Evolutionary conservation across 2,797 vertebrate genomes (phyloP).

Genomic region (Mallotus villosus): DNA sequence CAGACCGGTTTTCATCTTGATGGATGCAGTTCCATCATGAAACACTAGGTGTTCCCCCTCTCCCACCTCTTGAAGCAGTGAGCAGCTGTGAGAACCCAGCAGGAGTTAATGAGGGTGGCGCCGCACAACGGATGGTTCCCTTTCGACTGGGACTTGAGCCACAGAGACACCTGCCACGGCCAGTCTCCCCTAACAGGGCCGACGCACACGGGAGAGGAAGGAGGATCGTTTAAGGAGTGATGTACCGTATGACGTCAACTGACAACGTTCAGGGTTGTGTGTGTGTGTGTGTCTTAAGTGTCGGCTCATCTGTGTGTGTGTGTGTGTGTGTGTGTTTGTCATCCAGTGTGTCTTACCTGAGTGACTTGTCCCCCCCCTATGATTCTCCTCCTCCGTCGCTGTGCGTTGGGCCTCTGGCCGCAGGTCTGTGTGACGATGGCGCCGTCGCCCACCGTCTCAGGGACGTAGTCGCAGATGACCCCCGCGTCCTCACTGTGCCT

Average conservation of each 20-base stretch:
- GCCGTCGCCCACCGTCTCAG: slow-evolving; percentile 64
- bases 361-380: slow-evolving; percentile 85
- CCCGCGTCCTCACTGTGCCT: slow-evolving; percentile 83
- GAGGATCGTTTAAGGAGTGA: not conserved
- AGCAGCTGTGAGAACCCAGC: slow-evolving; percentile 87
- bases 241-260: not conserved
- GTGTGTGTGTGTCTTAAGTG: not conserved
- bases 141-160: slow-evolving; percentile 78
- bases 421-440: slow-evolving; percentile 53
- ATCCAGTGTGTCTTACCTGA: slow-evolving; percentile 67
- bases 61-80: slow-evolving; percentile 89
- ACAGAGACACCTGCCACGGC: slow-evolving; percentile 77
- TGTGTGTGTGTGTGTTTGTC: not conserved
- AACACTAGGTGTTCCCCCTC: slow-evolving; percentile 42
- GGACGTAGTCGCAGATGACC: slow-evolving; percentile 82
- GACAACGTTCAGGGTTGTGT: not conserved
- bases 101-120: slow-evolving; percentile 82
- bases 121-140: slow-evolving; percentile 83
- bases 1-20: not conserved
- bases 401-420: slow-evolving; percentile 64
- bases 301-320: not conserved
- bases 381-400: slow-evolving; percentile 80
- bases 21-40: not conserved
- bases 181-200: slow-evolving; percentile 77
- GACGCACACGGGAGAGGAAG: slow-evolving; percentile 13